Base-by-base conservation (phyloP, 2,888 invertebrate species). In the Melanargia galathea region DNA sequence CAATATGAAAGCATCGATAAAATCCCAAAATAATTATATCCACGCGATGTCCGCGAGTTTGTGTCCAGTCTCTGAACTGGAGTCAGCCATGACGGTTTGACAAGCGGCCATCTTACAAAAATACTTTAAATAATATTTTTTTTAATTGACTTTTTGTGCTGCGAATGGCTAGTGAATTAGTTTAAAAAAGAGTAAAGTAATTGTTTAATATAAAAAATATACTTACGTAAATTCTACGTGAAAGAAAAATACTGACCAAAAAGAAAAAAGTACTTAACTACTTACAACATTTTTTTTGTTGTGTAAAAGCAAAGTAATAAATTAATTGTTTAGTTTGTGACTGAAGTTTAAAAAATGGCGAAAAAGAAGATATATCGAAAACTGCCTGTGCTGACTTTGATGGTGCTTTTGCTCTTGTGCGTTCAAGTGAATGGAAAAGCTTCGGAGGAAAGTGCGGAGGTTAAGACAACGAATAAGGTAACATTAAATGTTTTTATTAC, bases 11-110 rank as follows among this genome's bases (percentile, higher is more conserved):
- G 60, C 52, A 51, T 60, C 67, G 51, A 69, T 67, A 68, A 63
- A 67, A 58, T 70, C 65, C 59, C 38, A 69, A 67, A 70, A 70
- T 71, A 52, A 51, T 52, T 20, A 68, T 13, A 59, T 59, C 63
- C 65, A 59, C 61, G 54, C 63, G 63, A 60, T 43, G 63, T 63
- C 64, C 64, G 63, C 58, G 43, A 18, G 46, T 62, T 52, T 51
- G 52, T 20, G 24, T 70, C 67, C 71, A 71, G 71, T 70, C 24
- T 24, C 16, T 5, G 26, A 33, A 51, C 71, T 71, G 70, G 69
- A 70, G 67, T 52, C 52, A 49, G 67, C 62, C 65, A 56, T 48
- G 40, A 40, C 45, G 61, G 51, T 51, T 68, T 64, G 69, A 67
- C 66, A 68, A 55, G 46, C 52, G 48, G 49, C 57, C 58, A 62